A percentile compares a stretch with the other conserved stretches of the same genome.
Conservation (phyloP, 2,797 vertebrate genomes). For the Rousettus madagascariensis region DNA sequence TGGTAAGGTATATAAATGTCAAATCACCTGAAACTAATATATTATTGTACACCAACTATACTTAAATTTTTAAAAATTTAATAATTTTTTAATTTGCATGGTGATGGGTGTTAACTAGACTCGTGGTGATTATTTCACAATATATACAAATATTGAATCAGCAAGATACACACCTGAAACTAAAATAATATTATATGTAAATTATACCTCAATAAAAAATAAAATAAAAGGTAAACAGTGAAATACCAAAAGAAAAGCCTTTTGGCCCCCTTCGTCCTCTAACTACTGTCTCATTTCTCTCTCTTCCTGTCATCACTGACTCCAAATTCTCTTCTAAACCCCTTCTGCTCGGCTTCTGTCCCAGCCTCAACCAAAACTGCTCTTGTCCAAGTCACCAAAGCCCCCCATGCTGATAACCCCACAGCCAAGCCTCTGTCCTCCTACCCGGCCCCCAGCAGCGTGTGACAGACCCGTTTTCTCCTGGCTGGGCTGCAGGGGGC, state of each 20-base stretch:
- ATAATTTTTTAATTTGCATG: background rate
- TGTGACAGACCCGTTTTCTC: background rate
- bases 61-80: background rate
- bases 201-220: background rate
- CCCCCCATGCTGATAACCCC: background rate
- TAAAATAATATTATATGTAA: background rate
- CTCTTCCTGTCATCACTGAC: background rate
- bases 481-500: rapidly evolving
- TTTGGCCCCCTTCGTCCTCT: background rate
- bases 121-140: background rate
- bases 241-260: background rate
- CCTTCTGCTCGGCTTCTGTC: background rate
- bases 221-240: background rate
- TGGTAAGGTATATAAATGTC: background rate
- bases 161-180: background rate
- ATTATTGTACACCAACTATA: background rate
- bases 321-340: background rate
- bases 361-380: background rate
- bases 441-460: background rate
- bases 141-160: background rate
- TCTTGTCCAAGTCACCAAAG: background rate
- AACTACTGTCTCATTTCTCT: background rate
- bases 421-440: background rate
- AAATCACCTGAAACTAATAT: background rate
- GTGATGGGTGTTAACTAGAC: background rate